Conservation (phyloP, 2,113 vertebrate genomes). For the Scortum barcoo region DNA sequence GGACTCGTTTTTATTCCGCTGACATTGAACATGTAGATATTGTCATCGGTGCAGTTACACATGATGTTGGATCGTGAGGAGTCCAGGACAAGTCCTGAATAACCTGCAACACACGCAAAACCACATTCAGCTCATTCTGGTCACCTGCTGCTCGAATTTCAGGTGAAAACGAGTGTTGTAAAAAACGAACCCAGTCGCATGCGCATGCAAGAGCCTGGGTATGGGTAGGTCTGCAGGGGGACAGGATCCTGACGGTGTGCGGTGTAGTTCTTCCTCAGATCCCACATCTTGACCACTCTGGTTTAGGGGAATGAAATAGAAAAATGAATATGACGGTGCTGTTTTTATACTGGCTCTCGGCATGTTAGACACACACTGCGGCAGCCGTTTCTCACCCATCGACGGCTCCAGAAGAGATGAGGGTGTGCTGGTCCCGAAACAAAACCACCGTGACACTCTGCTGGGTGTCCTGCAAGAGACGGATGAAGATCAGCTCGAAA, state of each 20-base stretch:
- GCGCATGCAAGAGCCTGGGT: conserved; percentile 92
- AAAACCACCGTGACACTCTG: conserved; percentile 97
- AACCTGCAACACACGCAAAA: conserved; percentile 84
- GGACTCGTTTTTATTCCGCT: conserved; percentile 89
- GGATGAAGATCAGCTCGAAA: not conserved
- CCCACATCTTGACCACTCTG: conserved; percentile 97
- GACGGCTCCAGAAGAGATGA: conserved; percentile 96
- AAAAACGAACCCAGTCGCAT: conserved; percentile 88
- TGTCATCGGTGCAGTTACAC: conserved; percentile 97
- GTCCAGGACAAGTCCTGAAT: conserved; percentile 94
- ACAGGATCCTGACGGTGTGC: conserved; percentile 88
- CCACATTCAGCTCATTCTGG: not conserved
- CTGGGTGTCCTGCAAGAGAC: conserved; percentile 89
- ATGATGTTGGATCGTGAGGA: conserved; percentile 90
- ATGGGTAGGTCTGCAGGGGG: conserved; percentile 88
- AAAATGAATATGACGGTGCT: not conserved
- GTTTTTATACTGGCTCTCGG: not conserved
- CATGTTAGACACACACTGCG: too few relatives aligned
- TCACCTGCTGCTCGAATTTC: not conserved
- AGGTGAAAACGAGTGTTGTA: not conserved
- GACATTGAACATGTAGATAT: conserved; percentile 95
- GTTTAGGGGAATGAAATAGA: conserved; percentile 37
- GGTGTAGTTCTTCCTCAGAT: conserved; percentile 93
- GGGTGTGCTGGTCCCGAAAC: conserved; percentile 92
- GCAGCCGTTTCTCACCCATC: conserved; percentile 89